Evolutionary conservation across 2,888 invertebrate species (phyloP), one percentile per base, ranked within the genome.

Genomic region (Drosophila mayaguana): DNA sequence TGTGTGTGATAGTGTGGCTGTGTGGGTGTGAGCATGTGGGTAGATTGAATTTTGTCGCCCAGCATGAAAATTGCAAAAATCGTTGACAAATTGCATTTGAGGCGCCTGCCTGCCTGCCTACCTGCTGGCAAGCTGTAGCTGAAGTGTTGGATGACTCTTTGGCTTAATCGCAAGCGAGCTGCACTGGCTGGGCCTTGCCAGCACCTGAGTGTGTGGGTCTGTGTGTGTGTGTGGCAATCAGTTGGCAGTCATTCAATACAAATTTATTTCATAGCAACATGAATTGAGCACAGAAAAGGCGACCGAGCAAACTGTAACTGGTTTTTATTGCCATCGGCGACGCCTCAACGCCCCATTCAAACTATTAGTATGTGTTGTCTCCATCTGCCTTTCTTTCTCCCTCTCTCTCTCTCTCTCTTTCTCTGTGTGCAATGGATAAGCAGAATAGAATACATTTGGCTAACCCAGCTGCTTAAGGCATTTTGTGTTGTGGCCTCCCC

Each of bases 51-150:
- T 85, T 78, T 72, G 75, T 80, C 74, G 67, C 64, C 68, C 67
- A 60, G 71, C 69, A 74, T 70, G 69, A 80, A 88, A 76, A 80
- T 85, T 80, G 83, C 72, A 76, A 88, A 86, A 88, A 86, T 80
- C 76, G 73, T 86, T 88, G 88, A 86, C 81, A 86, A 88, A 86
- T 86, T 86, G 87, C 89, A 88, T 81, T 88, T 66, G 62, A 65
- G 59, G 60, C 60, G 73, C 43, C 74, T 8, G 48, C 28, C 45
- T 25, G 45, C 22, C 16, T 55, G 68, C 45, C 50, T 64, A 7
- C 7, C 28, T 28, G 7, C 28, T 25, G 25, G 6, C 6, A 25
- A 25, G 25, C 25, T 25, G 62, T 51, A 36, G 45, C 63, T 55
- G 38, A 51, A 61, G n/a, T 57, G 40, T 32, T 63, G 59, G 48